These are phyloP conservation scores for Phyllotreta cruciferae DNA, from an alignment of 2,888 invertebrate species.

Conservation along the genomic window DNA sequence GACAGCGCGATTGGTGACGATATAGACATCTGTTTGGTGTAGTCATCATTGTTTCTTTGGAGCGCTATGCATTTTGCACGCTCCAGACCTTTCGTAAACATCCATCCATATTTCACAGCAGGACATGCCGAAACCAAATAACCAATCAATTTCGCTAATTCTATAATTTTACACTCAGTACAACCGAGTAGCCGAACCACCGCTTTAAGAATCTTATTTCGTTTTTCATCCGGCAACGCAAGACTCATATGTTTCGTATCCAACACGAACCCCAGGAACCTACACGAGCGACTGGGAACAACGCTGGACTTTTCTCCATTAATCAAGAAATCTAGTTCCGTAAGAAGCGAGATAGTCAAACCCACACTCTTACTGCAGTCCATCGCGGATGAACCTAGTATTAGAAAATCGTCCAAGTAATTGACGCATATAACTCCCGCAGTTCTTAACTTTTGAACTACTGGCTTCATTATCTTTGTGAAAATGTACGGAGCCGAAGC, in stretches of 20 bases:
- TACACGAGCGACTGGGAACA: conserved; percentile 20
- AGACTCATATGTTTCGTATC: conserved; percentile 9
- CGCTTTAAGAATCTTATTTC: conserved; percentile 5
- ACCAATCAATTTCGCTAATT: conserved; percentile 37
- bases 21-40: conserved; percentile 10
- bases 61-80: conserved; percentile 31
- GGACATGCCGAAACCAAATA: conserved; percentile 27
- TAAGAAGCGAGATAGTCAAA: neutral
- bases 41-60: neutral
- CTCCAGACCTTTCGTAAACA: conserved; percentile 27
- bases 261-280: conserved; percentile 26
- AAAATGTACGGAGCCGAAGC: conserved; percentile 41
- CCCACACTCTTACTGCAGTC: conserved; percentile 6
- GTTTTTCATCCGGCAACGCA: conserved; percentile 22
- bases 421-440: conserved; percentile 33
- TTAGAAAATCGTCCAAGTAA: conserved; percentile 42
- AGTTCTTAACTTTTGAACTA: conserved; percentile 32
- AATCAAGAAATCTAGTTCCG: conserved; percentile 26
- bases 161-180: conserved; percentile 36
- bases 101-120: conserved; percentile 42
- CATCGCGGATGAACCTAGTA: conserved; percentile 24
- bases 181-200: conserved; percentile 9
- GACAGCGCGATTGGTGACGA: conserved; percentile 9
- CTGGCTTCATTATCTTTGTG: conserved; percentile 45
- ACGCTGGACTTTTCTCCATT: conserved; percentile 29